A percentile compares a stretch with the other conserved stretches of the same genome.
phyloP scores from a whole-genome alignment of 1,140 invertebrate genomes.

The Cherax destructor region DNA sequence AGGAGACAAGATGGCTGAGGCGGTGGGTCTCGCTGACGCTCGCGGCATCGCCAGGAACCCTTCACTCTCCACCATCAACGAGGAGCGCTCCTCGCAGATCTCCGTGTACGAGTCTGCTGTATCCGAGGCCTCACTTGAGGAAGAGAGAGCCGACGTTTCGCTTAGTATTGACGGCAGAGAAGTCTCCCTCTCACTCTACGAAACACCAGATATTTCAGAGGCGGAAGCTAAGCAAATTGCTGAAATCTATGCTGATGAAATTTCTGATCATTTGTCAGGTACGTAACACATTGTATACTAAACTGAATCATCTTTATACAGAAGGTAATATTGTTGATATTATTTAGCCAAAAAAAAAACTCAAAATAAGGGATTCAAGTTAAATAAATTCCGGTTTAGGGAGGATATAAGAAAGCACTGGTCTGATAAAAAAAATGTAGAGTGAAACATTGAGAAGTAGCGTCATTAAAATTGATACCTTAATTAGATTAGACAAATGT shows the following conservation, averaged over 20 bases:
- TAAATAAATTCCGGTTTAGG: too few relatives aligned
- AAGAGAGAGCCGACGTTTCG: conserved; percentile 88
- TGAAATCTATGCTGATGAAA: conserved; percentile 94
- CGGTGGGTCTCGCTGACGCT: conserved; percentile 72
- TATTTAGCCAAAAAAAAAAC: too few relatives aligned
- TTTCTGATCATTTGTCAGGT: conserved; percentile 90
- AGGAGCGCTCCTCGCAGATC: conserved; percentile 89
- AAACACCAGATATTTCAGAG: conserved; percentile 93
- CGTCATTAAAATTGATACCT: too few relatives aligned
- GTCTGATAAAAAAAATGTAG: too few relatives aligned
- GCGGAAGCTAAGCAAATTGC: conserved; percentile 93
- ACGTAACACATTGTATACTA: conserved; percentile 51
- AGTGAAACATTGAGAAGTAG: too few relatives aligned
- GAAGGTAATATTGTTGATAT: too few relatives aligned
- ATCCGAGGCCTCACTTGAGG: conserved; percentile 79
- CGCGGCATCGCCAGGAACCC: conserved; percentile 82
- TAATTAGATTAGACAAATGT: too few relatives aligned
- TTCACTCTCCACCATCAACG: conserved; percentile 91
- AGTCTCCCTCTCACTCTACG: conserved; percentile 91
- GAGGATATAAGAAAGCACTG: too few relatives aligned
- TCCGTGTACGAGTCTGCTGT: conserved; percentile 88
- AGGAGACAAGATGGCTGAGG: conserved; percentile 26
- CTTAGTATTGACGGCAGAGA: conserved; percentile 94
- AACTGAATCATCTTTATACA: too few relatives aligned
- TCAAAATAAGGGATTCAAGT: too few relatives aligned